Conservation (phyloP, 2,888 invertebrate genomes). For the Microctonus brassicae region DNA sequence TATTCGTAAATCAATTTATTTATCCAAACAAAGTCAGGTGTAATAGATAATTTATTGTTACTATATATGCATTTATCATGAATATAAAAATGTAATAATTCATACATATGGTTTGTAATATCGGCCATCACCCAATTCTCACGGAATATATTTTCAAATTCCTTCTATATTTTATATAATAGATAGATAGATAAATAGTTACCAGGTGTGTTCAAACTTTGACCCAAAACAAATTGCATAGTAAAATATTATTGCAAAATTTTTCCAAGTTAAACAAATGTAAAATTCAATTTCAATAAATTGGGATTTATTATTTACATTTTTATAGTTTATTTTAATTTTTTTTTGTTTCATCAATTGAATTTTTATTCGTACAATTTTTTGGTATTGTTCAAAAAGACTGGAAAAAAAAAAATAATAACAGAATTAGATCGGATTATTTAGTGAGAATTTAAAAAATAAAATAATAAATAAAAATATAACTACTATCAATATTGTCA, state of each 20-base stretch:
- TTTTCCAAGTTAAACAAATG: neutral
- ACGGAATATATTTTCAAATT: neutral
- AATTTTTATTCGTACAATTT: neutral
- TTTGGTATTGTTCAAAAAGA: neutral
- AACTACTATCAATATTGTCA: neutral
- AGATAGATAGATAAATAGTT: neutral
- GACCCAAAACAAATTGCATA: neutral
- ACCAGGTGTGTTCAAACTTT: neutral
- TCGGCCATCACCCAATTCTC: slow-evolving; percentile 9
- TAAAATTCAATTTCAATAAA: too few relatives aligned
- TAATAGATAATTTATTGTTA: neutral
- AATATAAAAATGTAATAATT: neutral
- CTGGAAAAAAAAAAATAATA: neutral
- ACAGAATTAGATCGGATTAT: neutral
- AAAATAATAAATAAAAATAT: neutral
- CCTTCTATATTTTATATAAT: neutral
- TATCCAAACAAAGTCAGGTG: neutral
- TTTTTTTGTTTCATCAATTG: neutral
- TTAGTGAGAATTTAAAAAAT: neutral
- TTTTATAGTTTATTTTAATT: neutral
- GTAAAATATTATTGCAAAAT: neutral
- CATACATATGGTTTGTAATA: neutral
- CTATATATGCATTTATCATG: neutral
- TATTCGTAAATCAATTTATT: too few relatives aligned
- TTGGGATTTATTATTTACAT: neutral